A percentile compares a stretch with the other conserved stretches of the same genome.
These are phyloP conservation scores for Blera fallax DNA, from an alignment of 2,888 invertebrate genomes.

Conservation along the genomic window DNA sequence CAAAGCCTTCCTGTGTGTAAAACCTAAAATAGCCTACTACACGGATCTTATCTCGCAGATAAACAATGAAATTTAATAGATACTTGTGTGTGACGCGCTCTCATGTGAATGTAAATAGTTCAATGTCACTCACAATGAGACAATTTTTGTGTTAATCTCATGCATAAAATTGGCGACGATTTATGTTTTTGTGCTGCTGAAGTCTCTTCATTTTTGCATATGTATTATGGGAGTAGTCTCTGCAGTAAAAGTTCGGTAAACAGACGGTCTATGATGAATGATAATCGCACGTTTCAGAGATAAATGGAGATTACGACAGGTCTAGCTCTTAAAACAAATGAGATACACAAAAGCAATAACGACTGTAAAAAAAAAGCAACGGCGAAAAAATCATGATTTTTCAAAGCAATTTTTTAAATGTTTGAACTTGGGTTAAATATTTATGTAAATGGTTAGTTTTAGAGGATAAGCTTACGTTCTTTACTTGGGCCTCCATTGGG, in stretches of 20 bases:
- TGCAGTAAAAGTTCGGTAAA: background rate
- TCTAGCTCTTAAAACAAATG: too few species aligned
- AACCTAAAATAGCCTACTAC: background rate
- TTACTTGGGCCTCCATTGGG: too few species aligned
- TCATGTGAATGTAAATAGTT: conserved; percentile 21
- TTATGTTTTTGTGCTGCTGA: conserved; percentile 10
- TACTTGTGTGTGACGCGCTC: background rate
- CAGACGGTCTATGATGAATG: background rate
- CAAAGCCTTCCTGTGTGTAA: background rate
- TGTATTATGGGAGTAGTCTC: background rate
- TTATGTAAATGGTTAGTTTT: too few species aligned
- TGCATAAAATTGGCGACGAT: conserved; percentile 41
- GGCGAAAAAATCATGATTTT: too few species aligned
- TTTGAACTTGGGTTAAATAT: too few species aligned
- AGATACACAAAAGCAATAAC: too few species aligned
- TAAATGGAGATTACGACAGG: too few species aligned
- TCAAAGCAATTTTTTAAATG: too few species aligned
- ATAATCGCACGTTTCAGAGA: too few species aligned
- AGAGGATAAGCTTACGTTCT: too few species aligned
- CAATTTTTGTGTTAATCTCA: conserved; percentile 23
- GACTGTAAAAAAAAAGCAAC: too few species aligned
- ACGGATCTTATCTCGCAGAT: conserved; percentile 7
- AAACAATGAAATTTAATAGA: conserved; percentile 20
- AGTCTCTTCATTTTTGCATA: background rate
- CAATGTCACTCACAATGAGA: conserved; percentile 47